Percentiles rank a stretch among this genome's conserved stretches.
These are phyloP conservation scores for Tenthredo distinguenda DNA, from an alignment of 2,888 invertebrate genomes.

Conservation along the genomic window DNA sequence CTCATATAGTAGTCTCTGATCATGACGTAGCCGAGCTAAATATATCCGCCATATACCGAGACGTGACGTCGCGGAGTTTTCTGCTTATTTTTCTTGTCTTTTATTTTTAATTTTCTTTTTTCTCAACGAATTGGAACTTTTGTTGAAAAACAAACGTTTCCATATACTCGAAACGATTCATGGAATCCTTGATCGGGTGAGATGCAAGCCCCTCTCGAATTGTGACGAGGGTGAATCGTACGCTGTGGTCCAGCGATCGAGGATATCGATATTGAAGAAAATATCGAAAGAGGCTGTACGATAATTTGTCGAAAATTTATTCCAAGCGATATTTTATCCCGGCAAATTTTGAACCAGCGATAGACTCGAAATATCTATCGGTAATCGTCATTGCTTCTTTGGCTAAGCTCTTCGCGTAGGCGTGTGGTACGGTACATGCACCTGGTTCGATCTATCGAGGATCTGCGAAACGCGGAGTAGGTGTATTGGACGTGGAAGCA, in stretches of 20 bases:
- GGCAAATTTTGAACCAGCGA: background rate
- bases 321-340: background rate
- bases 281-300: background rate
- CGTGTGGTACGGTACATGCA: slow-evolving; percentile 38
- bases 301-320: background rate
- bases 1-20: background rate
- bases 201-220: no score
- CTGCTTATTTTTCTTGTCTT: background rate
- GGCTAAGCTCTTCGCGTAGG: background rate
- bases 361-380: slow-evolving; percentile 31
- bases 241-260: background rate
- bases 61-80: background rate
- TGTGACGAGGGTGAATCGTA: background rate
- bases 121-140: background rate
- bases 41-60: slow-evolving; percentile 22
- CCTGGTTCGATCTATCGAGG: slow-evolving; percentile 62
- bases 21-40: slow-evolving; percentile 31
- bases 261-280: background rate
- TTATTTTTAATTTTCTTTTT: background rate
- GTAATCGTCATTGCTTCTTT: slow-evolving; percentile 29
- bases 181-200: background rate
- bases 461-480: background rate
- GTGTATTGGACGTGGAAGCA: background rate
- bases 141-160: background rate
- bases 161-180: background rate